Evolutionary conservation across 2,797 vertebrate species (phyloP), one percentile per base, ranked within the genome.

Genomic region (Coreius guichenoti): DNA sequence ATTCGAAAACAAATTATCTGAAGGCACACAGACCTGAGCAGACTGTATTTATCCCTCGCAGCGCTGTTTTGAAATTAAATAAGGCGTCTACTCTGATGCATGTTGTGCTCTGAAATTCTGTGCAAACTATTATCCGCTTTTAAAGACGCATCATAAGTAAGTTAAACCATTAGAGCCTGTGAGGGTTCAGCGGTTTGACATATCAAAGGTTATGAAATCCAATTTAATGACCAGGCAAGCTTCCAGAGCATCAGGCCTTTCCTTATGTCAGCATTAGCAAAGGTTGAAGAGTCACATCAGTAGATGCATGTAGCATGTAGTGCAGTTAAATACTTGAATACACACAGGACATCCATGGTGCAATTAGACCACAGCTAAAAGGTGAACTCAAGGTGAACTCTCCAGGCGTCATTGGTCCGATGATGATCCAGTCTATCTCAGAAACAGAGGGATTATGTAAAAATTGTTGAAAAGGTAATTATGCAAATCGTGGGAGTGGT

Each of bases 371-470:
- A 45, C 67, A 68, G 61, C 82, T 80, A 16, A 58, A 72, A 54
- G 26, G 56, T 49, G 43, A 83, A 54, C 68, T 21, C 56, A 26
- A 33, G n/a, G 83, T 81, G 36, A 79, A 84, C 74, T 51, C 45
- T 77, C 16, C 16, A 16, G 11, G 3, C 23, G 3, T 49, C 17
- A 29, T 14, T 31, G 51, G 65, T 43, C 39, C n/a, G 1, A 36
- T 51, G 65, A 76, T 45, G 65, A 76, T 72, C 63, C 17, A 63
- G n/a, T 70, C 21, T 77, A 83, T 63, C 77, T 84, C 61, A 81
- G 31, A 81, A 70, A 80, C 26, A 74, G 76, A 84, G 70, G 51
- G 72, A 87, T 87, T 85, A 82, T 87, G 86, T 87, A 82, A 82
- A 87, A 78, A 81, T 61, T 26, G 72, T 72, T 85, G 65, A 87